A percentile compares a stretch with the other conserved stretches of the same genome.
Evolutionary conservation across 2,888 invertebrate species (phyloP).

Genomic region (Nomada hirtipes): DNA sequence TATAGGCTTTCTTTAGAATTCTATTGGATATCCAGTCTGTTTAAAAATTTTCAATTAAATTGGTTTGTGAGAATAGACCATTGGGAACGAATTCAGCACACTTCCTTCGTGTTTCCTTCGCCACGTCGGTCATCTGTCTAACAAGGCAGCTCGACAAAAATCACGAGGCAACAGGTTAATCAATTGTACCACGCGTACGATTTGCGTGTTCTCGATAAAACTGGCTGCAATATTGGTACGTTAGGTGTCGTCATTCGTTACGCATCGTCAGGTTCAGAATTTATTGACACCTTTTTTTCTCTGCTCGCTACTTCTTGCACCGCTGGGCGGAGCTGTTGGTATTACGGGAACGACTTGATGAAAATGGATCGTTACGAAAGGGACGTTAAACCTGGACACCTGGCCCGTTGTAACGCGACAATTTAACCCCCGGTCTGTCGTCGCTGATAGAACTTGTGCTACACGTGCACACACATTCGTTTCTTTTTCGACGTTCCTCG

Average conservation of each 20-base stretch:
- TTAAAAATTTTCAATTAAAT: too few species aligned
- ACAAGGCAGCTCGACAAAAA: not conserved
- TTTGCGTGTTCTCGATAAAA: not conserved
- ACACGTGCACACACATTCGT: constrained; percentile 14
- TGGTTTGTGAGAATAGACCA: not conserved
- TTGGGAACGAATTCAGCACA: not conserved
- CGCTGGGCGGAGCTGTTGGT: constrained; percentile 41
- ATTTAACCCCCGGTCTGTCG: constrained; percentile 22
- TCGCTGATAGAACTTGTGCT: constrained; percentile 29
- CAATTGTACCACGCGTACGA: constrained; percentile 4
- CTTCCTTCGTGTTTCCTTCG: constrained; percentile 2
- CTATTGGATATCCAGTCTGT: too few species aligned
- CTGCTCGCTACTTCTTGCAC: constrained; percentile 19
- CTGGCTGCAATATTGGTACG: not conserved
- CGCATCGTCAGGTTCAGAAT: constrained; percentile 16
- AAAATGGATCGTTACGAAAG: constrained; percentile 64
- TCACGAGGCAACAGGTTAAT: constrained; percentile 16
- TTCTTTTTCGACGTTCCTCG: constrained; percentile 2
- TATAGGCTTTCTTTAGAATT: too few species aligned
- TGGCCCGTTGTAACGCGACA: constrained; percentile 38
- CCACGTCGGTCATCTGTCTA: constrained; percentile 1
- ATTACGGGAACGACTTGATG: constrained; percentile 50
- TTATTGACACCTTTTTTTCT: constrained; percentile 29
- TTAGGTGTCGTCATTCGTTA: not conserved
- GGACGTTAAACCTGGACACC: constrained; percentile 63